Evolutionary conservation across 2,797 vertebrate species (phyloP), one percentile per base, ranked within the genome.

Genomic region (Gobionotothen gibberifrons): DNA sequence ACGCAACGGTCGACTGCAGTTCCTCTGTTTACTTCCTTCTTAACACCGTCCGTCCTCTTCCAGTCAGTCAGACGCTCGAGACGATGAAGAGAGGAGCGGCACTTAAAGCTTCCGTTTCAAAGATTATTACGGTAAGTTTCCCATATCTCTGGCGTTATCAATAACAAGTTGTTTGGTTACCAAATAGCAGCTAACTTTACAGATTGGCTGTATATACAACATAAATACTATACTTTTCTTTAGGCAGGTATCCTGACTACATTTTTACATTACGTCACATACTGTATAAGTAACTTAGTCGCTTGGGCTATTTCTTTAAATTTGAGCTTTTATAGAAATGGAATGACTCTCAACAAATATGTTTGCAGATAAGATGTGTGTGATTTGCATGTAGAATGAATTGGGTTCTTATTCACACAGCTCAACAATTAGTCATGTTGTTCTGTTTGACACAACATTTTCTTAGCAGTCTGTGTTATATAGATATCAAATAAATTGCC

Each of bases 11-110:
- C 22, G 16, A 16, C 14, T 7, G 10, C 49, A 72, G 70, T 84
- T 86, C 84, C 83, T 73, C 46, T 86, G 74, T 82, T 87, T 82
- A 84, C 78, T 87, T 89, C 81, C 80, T 69, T 11, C 65, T 55
- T n/a, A 77, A 49, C 49, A 47, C 32, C 2, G 4, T 0, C 15
- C 8, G 22, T 43, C 1, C 11, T 2, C 5, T 2, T 6, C 0
- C 52, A 39, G 9, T 32, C 72, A 49, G 77, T 58, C 59, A 4
- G 21, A 57, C 29, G 9, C 46, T 3, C 7, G n/a, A 74, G 56
- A 5, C 53, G 0, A 81, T 80, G 83, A 22, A 44, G 21, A 72
- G 44, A 29, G 12, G 22, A 8, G 29, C 1, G 3, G 4, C 8
- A 0, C 15, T 2, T 59, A 17, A 36, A 66, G 3, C 17, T 8